A percentile compares a stretch with the other conserved stretches of the same genome.
Evolutionary conservation across 2,888 invertebrate species (phyloP).

Genomic region (Netelia virgata): DNA sequence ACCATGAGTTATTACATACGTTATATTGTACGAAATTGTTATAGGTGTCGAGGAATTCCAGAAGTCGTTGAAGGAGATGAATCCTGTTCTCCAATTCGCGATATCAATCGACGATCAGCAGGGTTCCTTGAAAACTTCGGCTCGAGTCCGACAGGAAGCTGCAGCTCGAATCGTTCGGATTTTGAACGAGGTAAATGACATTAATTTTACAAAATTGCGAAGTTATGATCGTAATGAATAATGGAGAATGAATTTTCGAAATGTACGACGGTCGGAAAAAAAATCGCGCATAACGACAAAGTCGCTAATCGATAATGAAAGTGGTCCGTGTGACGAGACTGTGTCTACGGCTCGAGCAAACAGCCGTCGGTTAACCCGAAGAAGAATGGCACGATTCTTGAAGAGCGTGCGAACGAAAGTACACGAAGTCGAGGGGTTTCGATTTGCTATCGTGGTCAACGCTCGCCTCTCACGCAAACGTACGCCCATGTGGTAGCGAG

Average conservation of each 20-base stretch:
- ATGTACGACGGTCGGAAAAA: not conserved
- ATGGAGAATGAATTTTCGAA: too few species aligned
- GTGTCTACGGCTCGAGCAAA: conserved; percentile 45
- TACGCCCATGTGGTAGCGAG: conserved; percentile 38
- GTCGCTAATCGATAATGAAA: conserved; percentile 67
- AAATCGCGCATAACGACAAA: conserved; percentile 10
- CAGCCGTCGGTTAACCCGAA: conserved; percentile 51
- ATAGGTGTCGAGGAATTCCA: conserved; percentile 77
- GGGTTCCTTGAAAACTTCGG: conserved; percentile 76
- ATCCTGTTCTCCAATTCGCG: conserved; percentile 78
- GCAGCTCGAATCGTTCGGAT: conserved; percentile 74
- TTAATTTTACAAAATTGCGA: not conserved
- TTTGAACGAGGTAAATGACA: conserved; percentile 77
- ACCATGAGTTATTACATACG: too few species aligned
- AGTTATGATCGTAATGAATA: too few species aligned
- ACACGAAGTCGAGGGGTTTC: conserved; percentile 15
- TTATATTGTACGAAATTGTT: conserved; percentile 38
- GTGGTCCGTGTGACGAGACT: conserved; percentile 49
- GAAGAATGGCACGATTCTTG: conserved; percentile 64
- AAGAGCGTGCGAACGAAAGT: conserved; percentile 70
- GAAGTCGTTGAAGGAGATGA: conserved; percentile 78
- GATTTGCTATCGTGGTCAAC: conserved; percentile 63
- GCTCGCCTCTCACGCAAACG: conserved; percentile 65
- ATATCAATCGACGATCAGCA: conserved; percentile 78
- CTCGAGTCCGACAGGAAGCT: conserved; percentile 76